Evolutionary conservation across 2,888 invertebrate species (phyloP), one percentile per base, ranked within the genome.

Genomic region (Pyrgus malvae): DNA sequence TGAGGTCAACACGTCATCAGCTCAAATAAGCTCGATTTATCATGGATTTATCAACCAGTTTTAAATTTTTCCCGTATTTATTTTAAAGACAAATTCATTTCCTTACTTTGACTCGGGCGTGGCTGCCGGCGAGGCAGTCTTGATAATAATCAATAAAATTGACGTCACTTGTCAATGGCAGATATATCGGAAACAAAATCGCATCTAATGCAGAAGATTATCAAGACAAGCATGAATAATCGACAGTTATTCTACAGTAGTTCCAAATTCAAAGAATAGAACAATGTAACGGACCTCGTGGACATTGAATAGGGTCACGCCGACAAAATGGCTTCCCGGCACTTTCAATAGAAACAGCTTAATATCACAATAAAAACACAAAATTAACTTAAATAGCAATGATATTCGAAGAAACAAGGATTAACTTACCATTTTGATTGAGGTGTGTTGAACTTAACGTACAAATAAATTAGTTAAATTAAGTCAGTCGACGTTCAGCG

Each of bases 401-500:
- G 21, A 38, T n/a, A n/a, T 35, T 23, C 29, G 56, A 48, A 37
- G 12, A 49, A 58, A 54, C 60, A 61, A 65, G 14, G 8, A 16
- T 57, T 58, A 57, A 87, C 90, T 90, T 67, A 90, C 90, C 90
- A 90, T 90, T 84, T 89, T 90, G 80, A 69, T 81, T 71, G 81
- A 81, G 86, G 83, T 86, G 74, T 81, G 80, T 83, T 74, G 78
- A 80, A 83, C 84, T 87, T 84, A 84, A 68, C 69, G 80, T 82
- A 85, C 70, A 78, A 79, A 83, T 84, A 87, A 85, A 76, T 86
- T 84, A 88, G 67, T 77, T 81, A 83, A 71, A 69, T 67, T 66
- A 63, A 14, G 60, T 86, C 86, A 85, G 86, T 89, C 83, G 81
- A 81, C 91, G 91, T 92, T 91, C 91, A 85, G 91, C 90, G 80